Percentiles rank a stretch among this genome's conserved stretches.
Evolutionary conservation across 2,797 vertebrate genomes (phyloP).

Genomic region (Pangasius krempfi): DNA sequence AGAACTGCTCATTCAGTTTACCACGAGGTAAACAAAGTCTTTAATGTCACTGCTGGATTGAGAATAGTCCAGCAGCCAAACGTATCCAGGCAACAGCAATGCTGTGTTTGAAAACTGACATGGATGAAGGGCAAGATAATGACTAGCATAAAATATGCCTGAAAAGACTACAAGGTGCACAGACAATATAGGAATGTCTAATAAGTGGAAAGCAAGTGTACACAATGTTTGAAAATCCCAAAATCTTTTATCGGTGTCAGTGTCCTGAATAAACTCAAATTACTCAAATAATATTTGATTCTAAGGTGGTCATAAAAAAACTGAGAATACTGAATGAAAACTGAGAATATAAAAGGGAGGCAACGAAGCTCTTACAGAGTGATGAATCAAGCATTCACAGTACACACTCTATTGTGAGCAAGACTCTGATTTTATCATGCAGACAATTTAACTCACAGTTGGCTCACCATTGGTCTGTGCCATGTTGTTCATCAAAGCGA

Average conservation of each 20-base stretch:
- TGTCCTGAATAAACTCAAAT: background rate
- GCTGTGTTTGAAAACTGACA: background rate
- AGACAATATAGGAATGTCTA: background rate
- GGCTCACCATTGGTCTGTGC: background rate
- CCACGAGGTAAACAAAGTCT: conserved; percentile 10
- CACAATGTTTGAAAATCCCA: background rate
- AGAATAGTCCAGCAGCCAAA: background rate
- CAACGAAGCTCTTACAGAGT: background rate
- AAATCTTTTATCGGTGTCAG: background rate
- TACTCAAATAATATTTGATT: background rate
- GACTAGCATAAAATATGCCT: background rate
- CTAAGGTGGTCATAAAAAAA: background rate
- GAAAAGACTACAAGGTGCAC: background rate
- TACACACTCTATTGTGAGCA: background rate
- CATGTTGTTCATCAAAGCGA: background rate
- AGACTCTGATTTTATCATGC: background rate
- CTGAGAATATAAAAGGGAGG: background rate
- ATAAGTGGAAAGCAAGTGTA: background rate
- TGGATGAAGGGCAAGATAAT: background rate
- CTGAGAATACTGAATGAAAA: background rate
- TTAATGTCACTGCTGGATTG: background rate
- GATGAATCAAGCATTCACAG: background rate
- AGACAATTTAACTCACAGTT: conserved; percentile 6
- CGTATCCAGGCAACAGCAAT: background rate
- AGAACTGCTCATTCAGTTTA: conserved; percentile 37